These are phyloP conservation scores for Eubasilissa regina DNA, from an alignment of 1,140 invertebrate species.

Conservation along the genomic window DNA sequence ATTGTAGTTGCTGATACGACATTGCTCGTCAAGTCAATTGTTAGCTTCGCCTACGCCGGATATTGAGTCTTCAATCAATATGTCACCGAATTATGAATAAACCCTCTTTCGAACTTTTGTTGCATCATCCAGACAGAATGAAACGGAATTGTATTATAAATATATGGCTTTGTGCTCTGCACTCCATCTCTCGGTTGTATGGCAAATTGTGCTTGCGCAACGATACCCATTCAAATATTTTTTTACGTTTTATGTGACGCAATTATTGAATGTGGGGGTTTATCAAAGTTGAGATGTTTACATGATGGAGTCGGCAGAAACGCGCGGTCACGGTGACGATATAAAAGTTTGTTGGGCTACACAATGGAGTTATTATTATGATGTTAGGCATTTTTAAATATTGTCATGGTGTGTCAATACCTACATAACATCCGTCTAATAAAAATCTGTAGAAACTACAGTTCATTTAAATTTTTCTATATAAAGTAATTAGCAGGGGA, in stretches of 20 bases:
- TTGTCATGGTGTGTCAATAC: too few species aligned
- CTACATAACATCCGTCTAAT: too few species aligned
- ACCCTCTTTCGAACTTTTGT: conserved; percentile 57
- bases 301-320: not conserved
- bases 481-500: too few species aligned
- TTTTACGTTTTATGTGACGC: conserved; percentile 14
- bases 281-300: conserved; percentile 19
- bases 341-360: not conserved
- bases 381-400: too few species aligned
- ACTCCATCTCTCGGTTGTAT: not conserved
- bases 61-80: conserved; percentile 57
- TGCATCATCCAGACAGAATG: conserved; percentile 45
- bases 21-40: too few species aligned
- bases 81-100: conserved; percentile 59
- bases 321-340: not conserved
- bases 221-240: conserved; percentile 40
- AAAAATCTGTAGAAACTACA: too few species aligned
- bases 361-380: too few species aligned
- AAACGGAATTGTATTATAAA: conserved; percentile 52
- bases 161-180: conserved; percentile 35
- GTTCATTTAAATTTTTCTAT: too few species aligned
- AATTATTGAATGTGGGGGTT: conserved; percentile 2
- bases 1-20: too few species aligned
- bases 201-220: conserved; percentile 51
- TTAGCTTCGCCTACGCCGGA: not conserved